These are phyloP conservation scores for Drosophila prostipennis DNA, from an alignment of 2,888 invertebrate species.

Conservation along the genomic window DNA sequence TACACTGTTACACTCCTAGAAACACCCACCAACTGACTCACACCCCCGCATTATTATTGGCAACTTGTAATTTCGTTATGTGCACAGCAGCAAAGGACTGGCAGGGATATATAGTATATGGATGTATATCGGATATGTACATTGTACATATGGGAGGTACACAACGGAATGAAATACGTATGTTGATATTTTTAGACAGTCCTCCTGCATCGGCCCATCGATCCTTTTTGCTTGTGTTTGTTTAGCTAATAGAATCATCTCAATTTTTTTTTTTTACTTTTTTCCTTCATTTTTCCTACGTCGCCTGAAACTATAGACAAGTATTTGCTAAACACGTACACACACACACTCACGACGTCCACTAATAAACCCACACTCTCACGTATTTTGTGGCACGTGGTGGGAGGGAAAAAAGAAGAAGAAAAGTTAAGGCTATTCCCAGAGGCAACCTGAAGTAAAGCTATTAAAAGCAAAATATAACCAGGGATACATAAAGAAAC, in stretches of 20 bases:
- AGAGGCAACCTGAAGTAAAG: conserved; percentile 8
- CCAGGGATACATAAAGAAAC: neutral
- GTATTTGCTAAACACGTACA: conserved; percentile 32
- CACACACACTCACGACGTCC: conserved; percentile 7
- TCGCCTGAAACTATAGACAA: conserved; percentile 47
- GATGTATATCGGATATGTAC: neutral
- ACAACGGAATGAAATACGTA: conserved; percentile 44
- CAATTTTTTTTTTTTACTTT: conserved; percentile 16
- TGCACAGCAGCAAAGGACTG: conserved; percentile 28
- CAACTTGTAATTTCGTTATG: conserved; percentile 77
- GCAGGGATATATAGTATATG: neutral
- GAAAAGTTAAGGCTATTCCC: neutral
- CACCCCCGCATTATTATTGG: conserved; percentile 60
- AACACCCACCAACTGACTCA: conserved; percentile 1
- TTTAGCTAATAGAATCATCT: conserved; percentile 76
- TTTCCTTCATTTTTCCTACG: conserved; percentile 1
- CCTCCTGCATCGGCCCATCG: conserved; percentile 19
- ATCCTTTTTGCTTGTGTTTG: conserved; percentile 57
- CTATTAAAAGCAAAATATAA: conserved; percentile 10
- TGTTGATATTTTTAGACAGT: conserved; percentile 49
- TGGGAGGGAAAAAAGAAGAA: neutral
- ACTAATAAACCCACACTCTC: conserved; percentile 37
- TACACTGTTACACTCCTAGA: neutral
- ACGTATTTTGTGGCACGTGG: conserved; percentile 31
- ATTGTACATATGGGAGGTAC: conserved; percentile 11